Base-by-base conservation (phyloP, 2,797 vertebrate species). In the Clarias pachynema region DNA sequence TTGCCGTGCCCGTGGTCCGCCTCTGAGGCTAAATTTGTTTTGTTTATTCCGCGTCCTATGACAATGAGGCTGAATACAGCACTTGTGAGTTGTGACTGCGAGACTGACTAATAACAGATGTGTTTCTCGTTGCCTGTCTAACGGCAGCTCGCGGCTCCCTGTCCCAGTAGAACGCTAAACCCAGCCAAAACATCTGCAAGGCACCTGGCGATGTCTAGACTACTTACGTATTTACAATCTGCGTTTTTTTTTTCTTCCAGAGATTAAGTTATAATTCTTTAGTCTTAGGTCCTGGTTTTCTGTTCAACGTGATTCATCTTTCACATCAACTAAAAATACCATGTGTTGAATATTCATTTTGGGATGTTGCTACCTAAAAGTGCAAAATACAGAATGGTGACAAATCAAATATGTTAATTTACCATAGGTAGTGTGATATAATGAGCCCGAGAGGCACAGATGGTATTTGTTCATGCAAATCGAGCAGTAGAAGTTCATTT, bases 31-130 rank as follows among this genome's bases (percentile, higher is more conserved):
- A 81, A 63, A 81, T 63, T 31, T 37, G 29, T 22, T 85, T 69
- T 12, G 56, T 81, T 85, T 70, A 34, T 81, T 69, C 84, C 8
- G 22, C 57, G 14, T 75, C n/a, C 34, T 22, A 29, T 29, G 62
- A 53, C 79, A 14, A 63, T 29, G 70, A 40, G 69, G 40, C 59
- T 59, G 60, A 60, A 72, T 37, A 26, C 56, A 57, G 29, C 49
- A 40, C 31, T 53, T 14, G 49, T 22, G 53, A 22, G 79, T 44
- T 79, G 79, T 59, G 75, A 78, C 57, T 82, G 79, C 79, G n/a
- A 62, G 15, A 24, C 66, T 74, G 66, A 82, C 60, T 65, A 44
- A 82, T 77, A 79, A 82, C 83, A 85, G 83, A 86, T 65, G 73
- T 81, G 53, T 81, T 26, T 68, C 83, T 87, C 62, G 24, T 26